A percentile compares a stretch with the other conserved stretches of the same genome.
Evolutionary conservation across 2,888 invertebrate genomes (phyloP).

Genomic region (Leptopterna dolabrata): DNA sequence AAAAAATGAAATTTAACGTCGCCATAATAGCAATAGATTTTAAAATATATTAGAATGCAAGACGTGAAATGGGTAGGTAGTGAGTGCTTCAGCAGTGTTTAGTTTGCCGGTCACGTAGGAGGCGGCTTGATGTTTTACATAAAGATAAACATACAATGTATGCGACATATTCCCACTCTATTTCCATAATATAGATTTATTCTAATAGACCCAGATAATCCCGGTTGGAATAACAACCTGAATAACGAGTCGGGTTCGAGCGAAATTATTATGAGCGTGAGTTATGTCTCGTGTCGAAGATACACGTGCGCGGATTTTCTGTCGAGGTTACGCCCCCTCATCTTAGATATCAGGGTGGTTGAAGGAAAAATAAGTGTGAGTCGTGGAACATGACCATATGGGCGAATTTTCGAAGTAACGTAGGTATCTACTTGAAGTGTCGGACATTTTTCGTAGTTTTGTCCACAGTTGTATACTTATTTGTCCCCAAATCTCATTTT

Average conservation of each 20-base stretch:
- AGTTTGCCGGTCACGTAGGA: neutral
- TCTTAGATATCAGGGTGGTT: too few species aligned
- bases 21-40: neutral
- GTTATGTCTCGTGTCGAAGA: too few species aligned
- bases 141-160: conserved; percentile 19
- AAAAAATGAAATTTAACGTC: neutral
- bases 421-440: too few species aligned
- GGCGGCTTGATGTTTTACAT: conserved; percentile 9
- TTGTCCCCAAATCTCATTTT: too few species aligned
- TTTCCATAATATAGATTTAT: conserved; percentile 2
- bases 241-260: neutral
- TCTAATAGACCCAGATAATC: neutral
- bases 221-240: neutral
- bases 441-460: too few species aligned
- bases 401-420: too few species aligned
- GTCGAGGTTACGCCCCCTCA: too few species aligned
- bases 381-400: too few species aligned
- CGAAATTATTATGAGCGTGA: too few species aligned
- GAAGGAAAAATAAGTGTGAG: too few species aligned
- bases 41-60: conserved; percentile 6
- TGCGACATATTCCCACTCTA: conserved; percentile 5
- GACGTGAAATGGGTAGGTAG: conserved; percentile 27
- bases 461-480: too few species aligned
- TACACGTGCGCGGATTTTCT: too few species aligned
- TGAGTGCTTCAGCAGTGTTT: neutral